Base-by-base conservation (phyloP, 35 echinoderm and acorn worm genomes). In the Eucidaris tribuloides region DNA sequence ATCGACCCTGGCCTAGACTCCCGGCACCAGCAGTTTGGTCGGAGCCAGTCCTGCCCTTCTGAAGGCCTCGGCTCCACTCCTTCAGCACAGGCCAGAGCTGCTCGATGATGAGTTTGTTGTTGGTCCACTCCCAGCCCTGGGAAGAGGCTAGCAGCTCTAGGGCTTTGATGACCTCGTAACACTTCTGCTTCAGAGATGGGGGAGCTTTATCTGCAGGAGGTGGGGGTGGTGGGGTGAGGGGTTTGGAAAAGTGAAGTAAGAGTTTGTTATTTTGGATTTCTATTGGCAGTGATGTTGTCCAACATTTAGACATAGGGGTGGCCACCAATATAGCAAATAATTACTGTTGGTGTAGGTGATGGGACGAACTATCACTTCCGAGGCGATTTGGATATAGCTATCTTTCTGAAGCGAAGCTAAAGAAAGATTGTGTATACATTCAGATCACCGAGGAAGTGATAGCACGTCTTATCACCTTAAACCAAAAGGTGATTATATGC, bases 51-150 rank as follows among this genome's bases (percentile, higher is more conserved):
- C 4, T 63, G 31, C 58, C 35, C 54, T 80, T 40, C 14, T 64
- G 36, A 24, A 82, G 46, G 28, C 37, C 62, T 58, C 45, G 54
- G 44, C 79, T 89, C 88, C 88, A 90, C 39, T 76, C 61, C 71
- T 84, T 90, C 27, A 90, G 56, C 19, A 90, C 45, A 13, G 88
- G 88, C 88, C 88, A 90, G 0, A 90, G 58, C 7, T 83, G 35
- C 42, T 84, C 88, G 32, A 68, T 84, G 81, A 90, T 90, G 44
- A 90, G 88, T 32, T 22, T 28, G 54, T 90, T 52, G 42, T 90
- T 90, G 20, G 65, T 90, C 88, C 88, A 90, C 11, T 90, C 70
- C 88, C 88, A 90, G 17, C 88, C 88, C 27, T 65, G 82, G 70
- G 23, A 40, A 19, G 42, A 46, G 3, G 88, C 88, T 20, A 84